Evolutionary conservation across 2,113 vertebrate species (phyloP).

Genomic region (Odocoileus virginianus): DNA sequence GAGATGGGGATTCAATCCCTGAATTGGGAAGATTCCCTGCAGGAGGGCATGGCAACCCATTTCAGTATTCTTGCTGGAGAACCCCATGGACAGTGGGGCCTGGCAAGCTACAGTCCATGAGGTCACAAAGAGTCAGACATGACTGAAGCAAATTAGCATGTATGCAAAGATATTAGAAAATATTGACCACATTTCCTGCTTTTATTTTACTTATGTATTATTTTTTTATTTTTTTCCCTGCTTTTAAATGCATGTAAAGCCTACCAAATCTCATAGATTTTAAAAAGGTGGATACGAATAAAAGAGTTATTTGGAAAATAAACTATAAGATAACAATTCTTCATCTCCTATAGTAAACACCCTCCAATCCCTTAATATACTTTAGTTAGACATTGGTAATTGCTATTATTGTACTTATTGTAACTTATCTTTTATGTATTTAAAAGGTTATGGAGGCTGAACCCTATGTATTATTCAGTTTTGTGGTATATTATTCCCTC

Average conservation of each 20-base stretch:
- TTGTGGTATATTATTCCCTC: background rate
- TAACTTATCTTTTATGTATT: background rate
- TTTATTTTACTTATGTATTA: background rate
- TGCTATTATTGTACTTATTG: background rate
- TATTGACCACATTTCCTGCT: background rate
- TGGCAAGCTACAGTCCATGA: background rate
- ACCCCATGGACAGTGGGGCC: background rate
- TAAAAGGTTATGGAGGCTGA: background rate
- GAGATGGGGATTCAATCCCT: background rate
- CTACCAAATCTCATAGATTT: background rate
- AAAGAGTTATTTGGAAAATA: background rate
- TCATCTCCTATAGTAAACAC: background rate
- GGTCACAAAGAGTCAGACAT: background rate
- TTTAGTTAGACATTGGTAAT: background rate
- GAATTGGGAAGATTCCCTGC: background rate
- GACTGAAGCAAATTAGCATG: background rate
- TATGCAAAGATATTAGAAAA: background rate
- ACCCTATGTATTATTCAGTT: background rate
- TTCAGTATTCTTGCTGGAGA: background rate
- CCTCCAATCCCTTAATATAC: background rate
- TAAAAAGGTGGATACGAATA: background rate
- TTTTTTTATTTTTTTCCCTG: no score
- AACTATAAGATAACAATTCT: background rate
- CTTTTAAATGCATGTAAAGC: background rate
- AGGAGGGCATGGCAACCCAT: background rate